phyloP scores from a whole-genome alignment of 2,113 vertebrate genomes.

The Sebastes fasciatus region DNA sequence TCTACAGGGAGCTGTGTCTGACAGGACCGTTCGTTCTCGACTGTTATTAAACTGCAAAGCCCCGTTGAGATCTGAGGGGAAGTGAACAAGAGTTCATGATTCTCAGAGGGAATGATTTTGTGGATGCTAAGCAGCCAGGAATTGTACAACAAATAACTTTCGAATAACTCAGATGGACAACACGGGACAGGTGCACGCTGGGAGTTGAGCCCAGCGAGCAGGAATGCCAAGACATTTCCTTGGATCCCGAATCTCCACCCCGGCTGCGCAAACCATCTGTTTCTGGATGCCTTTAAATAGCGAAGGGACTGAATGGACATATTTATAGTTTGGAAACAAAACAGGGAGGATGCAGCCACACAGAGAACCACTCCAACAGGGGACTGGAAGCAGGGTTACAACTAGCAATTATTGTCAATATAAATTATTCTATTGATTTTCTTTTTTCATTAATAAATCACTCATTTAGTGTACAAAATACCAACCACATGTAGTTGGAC shows the following conservation, averaged over 20 bases:
- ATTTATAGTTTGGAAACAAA: slow-evolving; percentile 72
- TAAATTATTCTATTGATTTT: not conserved
- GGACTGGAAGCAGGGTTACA: not conserved
- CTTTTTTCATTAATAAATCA: not conserved
- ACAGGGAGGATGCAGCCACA: slow-evolving; percentile 28
- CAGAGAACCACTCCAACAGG: not conserved
- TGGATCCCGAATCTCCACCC: slow-evolving; percentile 53
- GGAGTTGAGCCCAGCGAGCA: slow-evolving; percentile 56
- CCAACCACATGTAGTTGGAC: not conserved
- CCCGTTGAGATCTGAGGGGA: slow-evolving; percentile 7
- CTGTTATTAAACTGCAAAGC: slow-evolving; percentile 28
- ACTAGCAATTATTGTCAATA: not conserved
- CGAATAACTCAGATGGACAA: slow-evolving; percentile 32
- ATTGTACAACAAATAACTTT: slow-evolving; percentile 36
- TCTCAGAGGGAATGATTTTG: slow-evolving; percentile 7
- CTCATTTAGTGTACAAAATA: not conserved
- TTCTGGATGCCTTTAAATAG: slow-evolving; percentile 70
- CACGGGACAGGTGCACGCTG: slow-evolving; percentile 68
- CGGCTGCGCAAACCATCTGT: slow-evolving; percentile 71
- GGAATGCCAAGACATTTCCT: slow-evolving; percentile 72
- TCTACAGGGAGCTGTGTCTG: slow-evolving; percentile 15
- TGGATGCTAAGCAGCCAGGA: slow-evolving; percentile 30
- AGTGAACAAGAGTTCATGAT: slow-evolving; percentile 8
- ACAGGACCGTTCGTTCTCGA: not conserved
- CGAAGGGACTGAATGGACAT: slow-evolving; percentile 54